These are phyloP conservation scores for Caranx melampygus DNA, from an alignment of 2,113 vertebrate species.

Conservation along the genomic window DNA sequence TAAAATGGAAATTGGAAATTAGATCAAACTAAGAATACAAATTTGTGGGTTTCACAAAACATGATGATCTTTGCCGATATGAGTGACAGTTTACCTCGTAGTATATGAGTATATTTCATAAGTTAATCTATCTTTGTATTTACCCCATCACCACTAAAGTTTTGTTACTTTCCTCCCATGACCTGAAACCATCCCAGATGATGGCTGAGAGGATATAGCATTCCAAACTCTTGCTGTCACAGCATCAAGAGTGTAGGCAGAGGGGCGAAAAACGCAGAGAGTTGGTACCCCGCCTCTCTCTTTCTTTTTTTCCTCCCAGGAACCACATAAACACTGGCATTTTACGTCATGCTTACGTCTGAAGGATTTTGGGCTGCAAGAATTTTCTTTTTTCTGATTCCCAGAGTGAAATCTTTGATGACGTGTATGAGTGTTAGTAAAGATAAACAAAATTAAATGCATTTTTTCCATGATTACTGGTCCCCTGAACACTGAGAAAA, in stretches of 20 bases:
- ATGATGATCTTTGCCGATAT: not conserved
- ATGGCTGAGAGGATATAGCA: not conserved
- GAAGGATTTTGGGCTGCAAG: not conserved
- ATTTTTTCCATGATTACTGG: too few species aligned
- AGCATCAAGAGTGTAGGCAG: not conserved
- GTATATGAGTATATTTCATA: not conserved
- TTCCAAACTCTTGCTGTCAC: not conserved
- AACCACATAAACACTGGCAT: not conserved
- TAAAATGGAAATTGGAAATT: not conserved
- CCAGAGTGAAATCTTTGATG: too few species aligned
- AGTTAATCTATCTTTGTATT: not conserved
- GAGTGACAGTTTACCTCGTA: not conserved
- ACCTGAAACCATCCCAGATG: not conserved
- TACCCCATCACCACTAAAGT: not conserved
- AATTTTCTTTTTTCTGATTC: conserved; percentile 20
- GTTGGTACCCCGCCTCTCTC: not conserved
- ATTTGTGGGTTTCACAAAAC: not conserved
- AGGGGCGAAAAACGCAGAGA: not conserved
- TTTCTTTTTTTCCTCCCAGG: not conserved
- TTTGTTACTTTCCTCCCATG: not conserved
- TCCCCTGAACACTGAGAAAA: not conserved
- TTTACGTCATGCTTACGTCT: conserved; percentile 15
- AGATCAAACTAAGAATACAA: not conserved
- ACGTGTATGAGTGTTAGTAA: not conserved
- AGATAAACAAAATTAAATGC: not conserved